Evolutionary conservation across 2,797 vertebrate genomes (phyloP), one percentile per base, ranked within the genome.

Genomic region (Glossophaga mutica): DNA sequence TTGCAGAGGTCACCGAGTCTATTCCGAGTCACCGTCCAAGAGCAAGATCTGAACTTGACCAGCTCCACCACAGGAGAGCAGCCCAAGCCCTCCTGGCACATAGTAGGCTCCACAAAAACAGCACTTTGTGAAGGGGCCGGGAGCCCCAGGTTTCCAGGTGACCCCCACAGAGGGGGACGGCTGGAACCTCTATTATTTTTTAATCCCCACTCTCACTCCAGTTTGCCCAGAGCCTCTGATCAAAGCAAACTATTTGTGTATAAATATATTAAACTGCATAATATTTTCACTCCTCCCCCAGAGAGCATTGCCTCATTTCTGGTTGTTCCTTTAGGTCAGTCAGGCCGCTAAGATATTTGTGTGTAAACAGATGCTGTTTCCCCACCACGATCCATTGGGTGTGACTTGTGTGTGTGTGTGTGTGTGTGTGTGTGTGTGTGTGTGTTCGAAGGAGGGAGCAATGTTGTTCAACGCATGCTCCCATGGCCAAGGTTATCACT

Each of bases 301-400:
- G 91, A 93, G 90, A 97, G 84, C 52, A 93, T 59, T 90, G n/a
- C 94, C 94, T 97, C 70, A 91, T 96, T 97, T 97, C 97, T 96
- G 34, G 84, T 95, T 96, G 94, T 95, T 97, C 94, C 94, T 90
- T 95, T 96, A 79, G 84, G 89, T 95, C 82, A 0, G 32, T 91
- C 91, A 95, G 97, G 94, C 95, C 97, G 91, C 96, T 24, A 42
- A 57, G 95, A 93, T 96, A 96, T 94, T 97, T 96, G 76, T 62
- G 3, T 82, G 95, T 97, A 98, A 98, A 98, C 96, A 98, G 97
- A 97, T 96, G 97, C 95, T 94, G 83, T 97, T 92, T 96, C 93
- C 87, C 94, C 93, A 92, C 26, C 50, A 32, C 0, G 0, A 34
- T 50, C 74, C 10, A 21, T n/a, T 14, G 14, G 29, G 29, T 24